Evolutionary conservation across 2,888 invertebrate genomes (phyloP).

Genomic region (Patella depressa): DNA sequence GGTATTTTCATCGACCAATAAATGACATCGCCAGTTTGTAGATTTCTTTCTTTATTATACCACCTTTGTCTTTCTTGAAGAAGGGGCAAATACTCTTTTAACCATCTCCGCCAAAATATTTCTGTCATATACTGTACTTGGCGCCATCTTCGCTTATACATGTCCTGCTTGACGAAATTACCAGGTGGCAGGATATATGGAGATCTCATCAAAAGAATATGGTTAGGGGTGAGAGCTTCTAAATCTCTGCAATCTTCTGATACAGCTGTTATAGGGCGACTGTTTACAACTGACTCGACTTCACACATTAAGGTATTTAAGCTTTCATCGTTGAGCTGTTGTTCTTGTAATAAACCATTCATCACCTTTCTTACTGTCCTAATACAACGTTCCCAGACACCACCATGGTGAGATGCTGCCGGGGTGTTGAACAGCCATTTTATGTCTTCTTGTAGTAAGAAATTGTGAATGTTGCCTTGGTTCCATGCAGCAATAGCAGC

Average conservation of each 20-base stretch:
- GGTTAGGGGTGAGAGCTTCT: constrained; percentile 23
- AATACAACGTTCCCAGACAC: constrained; percentile 22
- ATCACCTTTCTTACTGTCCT: constrained; percentile 11
- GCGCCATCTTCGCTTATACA: background rate
- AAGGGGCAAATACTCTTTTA: background rate
- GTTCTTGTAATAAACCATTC: constrained; percentile 10
- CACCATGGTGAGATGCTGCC: constrained; percentile 22
- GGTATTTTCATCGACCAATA: background rate
- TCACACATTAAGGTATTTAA: constrained; percentile 10
- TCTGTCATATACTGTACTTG: too few relatives aligned
- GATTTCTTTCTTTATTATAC: background rate
- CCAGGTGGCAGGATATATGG: background rate
- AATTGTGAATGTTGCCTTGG: constrained; percentile 6
- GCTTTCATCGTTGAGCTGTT: constrained; percentile 13
- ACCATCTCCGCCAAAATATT: background rate
- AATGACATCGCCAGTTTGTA: background rate
- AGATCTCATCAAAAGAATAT: constrained; percentile 15
- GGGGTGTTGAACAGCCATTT: constrained; percentile 26
- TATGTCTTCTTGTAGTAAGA: background rate
- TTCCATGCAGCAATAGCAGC: constrained; percentile 28
- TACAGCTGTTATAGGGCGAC: constrained; percentile 2
- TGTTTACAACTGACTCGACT: constrained; percentile 16
- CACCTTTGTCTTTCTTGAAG: background rate
- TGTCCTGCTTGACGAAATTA: background rate
- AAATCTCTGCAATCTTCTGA: constrained; percentile 7